phyloP scores from a whole-genome alignment of 2,797 vertebrate species.

The Ctenochaetus hawaiiensis region DNA sequence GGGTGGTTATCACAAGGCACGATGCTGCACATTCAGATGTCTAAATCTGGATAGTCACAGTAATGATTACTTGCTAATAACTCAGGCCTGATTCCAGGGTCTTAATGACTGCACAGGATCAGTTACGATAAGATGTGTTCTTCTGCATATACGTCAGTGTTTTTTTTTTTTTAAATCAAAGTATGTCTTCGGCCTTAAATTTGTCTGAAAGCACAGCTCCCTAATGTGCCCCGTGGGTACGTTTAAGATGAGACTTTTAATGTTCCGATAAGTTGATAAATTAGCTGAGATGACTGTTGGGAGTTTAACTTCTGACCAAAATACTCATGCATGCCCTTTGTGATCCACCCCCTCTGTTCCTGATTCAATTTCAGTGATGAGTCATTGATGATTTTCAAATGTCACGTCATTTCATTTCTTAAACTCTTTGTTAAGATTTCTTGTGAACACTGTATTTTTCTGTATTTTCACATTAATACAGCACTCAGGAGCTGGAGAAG shows the following conservation, averaged over 20 bases:
- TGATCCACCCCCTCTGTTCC: slow-evolving; percentile 34
- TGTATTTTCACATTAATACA: not conserved
- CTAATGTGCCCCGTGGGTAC: not conserved
- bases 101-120: slow-evolving; percentile 43
- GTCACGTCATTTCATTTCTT: slow-evolving; percentile 18
- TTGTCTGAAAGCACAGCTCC: not conserved
- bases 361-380: slow-evolving; percentile 36
- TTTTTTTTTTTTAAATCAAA: not conserved
- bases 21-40: slow-evolving; percentile 51
- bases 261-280: slow-evolving; percentile 4
- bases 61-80: slow-evolving; percentile 70
- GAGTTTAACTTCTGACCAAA: slow-evolving; percentile 30
- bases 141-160: slow-evolving; percentile 10
- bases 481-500: not conserved
- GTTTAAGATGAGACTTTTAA: not conserved
- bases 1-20: slow-evolving; percentile 70
- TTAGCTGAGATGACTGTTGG: not conserved
- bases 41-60: slow-evolving; percentile 46
- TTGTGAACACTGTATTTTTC: slow-evolving; percentile 6
- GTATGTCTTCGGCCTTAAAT: not conserved
- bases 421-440: not conserved
- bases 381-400: slow-evolving; percentile 30
- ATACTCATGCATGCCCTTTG: slow-evolving; percentile 14
- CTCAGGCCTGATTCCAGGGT: slow-evolving; percentile 38
- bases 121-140: slow-evolving; percentile 19